These are phyloP conservation scores for Petrocephalus microphthalmus DNA, from an alignment of 2,113 vertebrate species.

Conservation along the genomic window DNA sequence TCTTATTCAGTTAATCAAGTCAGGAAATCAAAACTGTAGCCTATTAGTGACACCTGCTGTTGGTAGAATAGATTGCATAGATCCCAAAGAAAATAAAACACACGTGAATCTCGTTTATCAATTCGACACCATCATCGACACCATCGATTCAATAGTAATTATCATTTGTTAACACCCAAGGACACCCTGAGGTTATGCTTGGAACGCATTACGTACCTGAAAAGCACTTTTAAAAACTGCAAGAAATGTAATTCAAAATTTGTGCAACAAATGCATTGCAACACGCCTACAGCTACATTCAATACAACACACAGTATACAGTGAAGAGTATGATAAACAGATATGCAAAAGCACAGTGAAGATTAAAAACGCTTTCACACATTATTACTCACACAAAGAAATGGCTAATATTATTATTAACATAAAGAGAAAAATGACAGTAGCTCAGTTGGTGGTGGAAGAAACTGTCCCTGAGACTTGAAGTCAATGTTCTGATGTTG, in stretches of 20 bases:
- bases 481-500: no score
- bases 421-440: neutral
- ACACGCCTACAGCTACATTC: neutral
- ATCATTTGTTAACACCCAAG: neutral
- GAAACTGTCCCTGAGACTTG: neutral
- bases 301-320: neutral
- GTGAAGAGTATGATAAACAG: neutral
- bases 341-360: neutral
- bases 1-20: neutral
- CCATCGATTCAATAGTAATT: neutral
- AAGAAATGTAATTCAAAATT: neutral
- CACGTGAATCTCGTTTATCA: neutral
- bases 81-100: neutral
- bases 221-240: neutral
- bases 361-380: neutral
- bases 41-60: neutral
- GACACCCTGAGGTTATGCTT: neutral
- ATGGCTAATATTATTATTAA: neutral
- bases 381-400: neutral
- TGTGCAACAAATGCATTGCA: neutral
- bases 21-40: neutral
- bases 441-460: neutral
- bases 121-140: no score
- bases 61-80: neutral
- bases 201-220: neutral